These are phyloP conservation scores for Cyclura pinguis DNA, from an alignment of 2,797 vertebrate species.

Conservation along the genomic window DNA sequence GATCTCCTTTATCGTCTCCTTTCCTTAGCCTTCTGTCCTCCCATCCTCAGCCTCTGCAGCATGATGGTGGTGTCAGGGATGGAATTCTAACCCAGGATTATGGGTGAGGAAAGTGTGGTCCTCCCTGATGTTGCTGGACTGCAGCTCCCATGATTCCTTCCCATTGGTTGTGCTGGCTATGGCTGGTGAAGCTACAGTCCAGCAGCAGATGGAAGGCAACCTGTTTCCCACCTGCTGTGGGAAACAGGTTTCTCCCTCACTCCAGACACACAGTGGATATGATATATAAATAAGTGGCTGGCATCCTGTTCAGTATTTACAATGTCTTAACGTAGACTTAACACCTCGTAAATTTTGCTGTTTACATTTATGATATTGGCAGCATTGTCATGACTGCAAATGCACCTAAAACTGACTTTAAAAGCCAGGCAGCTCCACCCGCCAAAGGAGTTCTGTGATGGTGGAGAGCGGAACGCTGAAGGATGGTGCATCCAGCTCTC, in stretches of 20 bases:
- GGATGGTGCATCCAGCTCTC: background rate
- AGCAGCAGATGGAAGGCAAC: background rate
- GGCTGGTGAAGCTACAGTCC: background rate
- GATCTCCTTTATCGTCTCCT: background rate
- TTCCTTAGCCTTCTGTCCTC: too few species aligned
- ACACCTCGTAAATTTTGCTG: too few species aligned
- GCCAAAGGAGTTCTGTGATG: too few species aligned
- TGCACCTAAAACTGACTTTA: too few species aligned
- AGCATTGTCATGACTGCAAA: too few species aligned
- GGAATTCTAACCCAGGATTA: background rate
- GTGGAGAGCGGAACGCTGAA: too few species aligned
- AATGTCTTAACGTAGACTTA: too few species aligned
- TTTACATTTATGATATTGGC: too few species aligned
- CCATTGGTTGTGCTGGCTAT: background rate
- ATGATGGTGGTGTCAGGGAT: background rate
- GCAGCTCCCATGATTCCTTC: background rate
- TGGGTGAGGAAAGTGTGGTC: background rate
- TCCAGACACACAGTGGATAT: background rate
- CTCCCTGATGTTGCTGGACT: background rate
- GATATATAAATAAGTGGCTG: too few species aligned
- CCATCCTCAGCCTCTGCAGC: too few species aligned
- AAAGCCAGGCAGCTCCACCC: too few species aligned
- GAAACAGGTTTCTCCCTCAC: background rate
- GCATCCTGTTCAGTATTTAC: too few species aligned
- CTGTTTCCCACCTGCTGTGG: background rate